Percentiles rank a stretch among this genome's conserved stretches.
phyloP scores from a whole-genome alignment of 1,140 invertebrate genomes.

The Oryctes rhinoceros region DNA sequence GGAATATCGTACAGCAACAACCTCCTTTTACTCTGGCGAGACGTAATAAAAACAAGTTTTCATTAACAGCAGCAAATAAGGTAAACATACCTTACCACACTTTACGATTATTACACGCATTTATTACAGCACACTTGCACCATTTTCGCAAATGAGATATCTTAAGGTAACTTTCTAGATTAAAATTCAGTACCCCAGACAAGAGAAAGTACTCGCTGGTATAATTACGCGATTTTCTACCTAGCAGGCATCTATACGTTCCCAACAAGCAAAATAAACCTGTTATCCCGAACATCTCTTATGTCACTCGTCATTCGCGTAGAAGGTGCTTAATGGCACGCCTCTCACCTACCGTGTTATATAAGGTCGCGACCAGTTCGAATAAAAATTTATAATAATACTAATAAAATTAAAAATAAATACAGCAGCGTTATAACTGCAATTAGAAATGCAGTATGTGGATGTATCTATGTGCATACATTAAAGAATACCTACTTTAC shows the following conservation, averaged over 20 bases:
- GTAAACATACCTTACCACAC: background rate
- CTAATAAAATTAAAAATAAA: too few species aligned
- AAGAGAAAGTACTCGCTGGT: background rate
- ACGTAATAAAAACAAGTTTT: too few species aligned
- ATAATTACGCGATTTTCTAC: conserved; percentile 1
- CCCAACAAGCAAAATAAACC: conserved; percentile 3
- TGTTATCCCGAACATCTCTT: conserved; percentile 11
- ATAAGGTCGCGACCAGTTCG: background rate
- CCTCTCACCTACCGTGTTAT: conserved; percentile 19
- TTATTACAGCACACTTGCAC: background rate
- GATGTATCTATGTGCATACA: too few species aligned
- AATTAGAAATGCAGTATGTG: too few species aligned
- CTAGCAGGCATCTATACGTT: background rate
- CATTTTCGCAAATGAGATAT: background rate
- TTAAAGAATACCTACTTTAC: too few species aligned
- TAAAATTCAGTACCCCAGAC: conserved; percentile 9
- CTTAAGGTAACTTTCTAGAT: background rate
- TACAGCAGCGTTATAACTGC: too few species aligned
- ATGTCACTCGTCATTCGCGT: conserved; percentile 4
- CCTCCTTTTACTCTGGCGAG: too few species aligned
- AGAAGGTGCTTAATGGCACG: background rate
- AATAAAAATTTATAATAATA: background rate
- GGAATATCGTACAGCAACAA: too few species aligned
- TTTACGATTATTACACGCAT: background rate
- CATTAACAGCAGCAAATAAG: too few species aligned